Evolutionary conservation across 2,797 vertebrate species (phyloP).

Genomic region (Loriculus beryllinus): DNA sequence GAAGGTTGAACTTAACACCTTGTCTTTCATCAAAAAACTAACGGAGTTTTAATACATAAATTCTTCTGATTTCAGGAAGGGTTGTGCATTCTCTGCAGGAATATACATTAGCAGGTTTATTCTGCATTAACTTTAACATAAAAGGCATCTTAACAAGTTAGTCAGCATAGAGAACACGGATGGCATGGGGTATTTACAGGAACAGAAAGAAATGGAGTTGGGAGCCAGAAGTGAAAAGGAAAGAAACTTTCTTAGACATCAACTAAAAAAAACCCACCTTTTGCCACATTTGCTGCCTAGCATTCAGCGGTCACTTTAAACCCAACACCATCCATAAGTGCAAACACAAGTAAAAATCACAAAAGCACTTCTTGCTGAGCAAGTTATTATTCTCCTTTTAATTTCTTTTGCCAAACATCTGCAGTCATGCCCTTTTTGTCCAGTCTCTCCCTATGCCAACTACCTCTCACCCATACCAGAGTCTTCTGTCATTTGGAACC

Average conservation of each 20-base stretch:
- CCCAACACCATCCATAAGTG: neutral
- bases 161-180: neutral
- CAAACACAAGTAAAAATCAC: neutral
- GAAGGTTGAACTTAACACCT: neutral
- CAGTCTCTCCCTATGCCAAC: neutral
- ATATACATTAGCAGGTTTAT: neutral
- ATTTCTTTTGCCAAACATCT: neutral
- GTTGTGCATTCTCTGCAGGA: neutral
- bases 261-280: neutral
- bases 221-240: neutral
- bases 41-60: neutral
- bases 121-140: neutral
- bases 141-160: neutral
- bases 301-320: neutral
- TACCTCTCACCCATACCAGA: neutral
- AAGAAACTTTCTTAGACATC: neutral
- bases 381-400: neutral
- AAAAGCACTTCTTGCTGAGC: neutral
- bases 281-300: neutral
- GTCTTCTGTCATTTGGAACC: neutral
- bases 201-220: neutral
- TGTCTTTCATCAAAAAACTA: neutral
- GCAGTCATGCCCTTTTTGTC: neutral
- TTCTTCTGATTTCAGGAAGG: neutral
- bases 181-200: neutral